phyloP scores from a whole-genome alignment of 1,140 invertebrate genomes.

The Pogonomyrmex barbatus region DNA sequence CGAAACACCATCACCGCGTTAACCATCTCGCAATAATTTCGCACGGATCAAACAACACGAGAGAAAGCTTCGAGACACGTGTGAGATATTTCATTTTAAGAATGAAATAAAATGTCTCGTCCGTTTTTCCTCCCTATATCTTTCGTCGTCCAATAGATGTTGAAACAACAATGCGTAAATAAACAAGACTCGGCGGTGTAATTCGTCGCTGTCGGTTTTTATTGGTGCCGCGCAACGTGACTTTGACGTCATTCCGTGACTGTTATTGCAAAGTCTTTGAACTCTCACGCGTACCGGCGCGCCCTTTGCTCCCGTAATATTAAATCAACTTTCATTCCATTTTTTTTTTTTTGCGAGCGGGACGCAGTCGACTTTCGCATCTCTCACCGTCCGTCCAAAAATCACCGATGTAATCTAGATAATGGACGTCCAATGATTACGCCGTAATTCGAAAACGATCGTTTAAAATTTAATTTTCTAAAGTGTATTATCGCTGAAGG shows the following conservation, averaged over 20 bases:
- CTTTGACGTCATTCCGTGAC: constrained; percentile 29
- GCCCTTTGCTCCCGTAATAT: constrained; percentile 3
- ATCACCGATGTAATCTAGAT: constrained; percentile 56
- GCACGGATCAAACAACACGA: too few species aligned
- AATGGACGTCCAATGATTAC: constrained; percentile 48
- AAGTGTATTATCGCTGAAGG: not conserved
- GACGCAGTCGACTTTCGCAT: not conserved
- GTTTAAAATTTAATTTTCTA: constrained; percentile 56
- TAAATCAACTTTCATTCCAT: constrained; percentile 11
- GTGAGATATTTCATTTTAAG: not conserved
- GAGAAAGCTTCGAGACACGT: not conserved
- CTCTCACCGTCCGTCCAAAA: constrained; percentile 33
- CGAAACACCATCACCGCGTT: not conserved
- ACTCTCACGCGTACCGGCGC: not conserved
- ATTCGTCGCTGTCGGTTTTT: not conserved
- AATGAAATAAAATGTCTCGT: not conserved
- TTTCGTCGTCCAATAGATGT: not conserved
- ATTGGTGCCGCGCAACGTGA: constrained; percentile 18
- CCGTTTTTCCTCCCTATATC: not conserved
- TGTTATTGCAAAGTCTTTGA: not conserved
- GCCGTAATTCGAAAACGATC: constrained; percentile 17
- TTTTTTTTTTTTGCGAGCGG: not conserved
- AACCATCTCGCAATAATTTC: not conserved
- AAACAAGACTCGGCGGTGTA: not conserved
- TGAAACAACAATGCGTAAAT: not conserved